phyloP scores from a whole-genome alignment of 1,140 invertebrate genomes.

The Cepaea nemoralis region DNA sequence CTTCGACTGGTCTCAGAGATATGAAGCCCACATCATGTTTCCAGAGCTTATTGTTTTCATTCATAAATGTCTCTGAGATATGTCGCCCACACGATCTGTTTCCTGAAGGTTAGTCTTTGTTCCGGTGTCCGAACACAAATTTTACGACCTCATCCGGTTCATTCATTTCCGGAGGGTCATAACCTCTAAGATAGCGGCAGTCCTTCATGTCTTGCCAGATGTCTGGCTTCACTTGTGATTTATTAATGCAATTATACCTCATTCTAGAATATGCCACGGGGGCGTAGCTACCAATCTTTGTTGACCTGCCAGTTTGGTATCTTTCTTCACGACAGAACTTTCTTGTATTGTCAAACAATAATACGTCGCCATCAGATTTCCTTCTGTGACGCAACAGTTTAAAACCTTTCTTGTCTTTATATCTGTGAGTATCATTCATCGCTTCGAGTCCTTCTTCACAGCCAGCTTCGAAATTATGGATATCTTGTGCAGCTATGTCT shows the following conservation, averaged over 20 bases:
- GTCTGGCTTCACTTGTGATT: neutral
- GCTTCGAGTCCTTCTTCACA: neutral
- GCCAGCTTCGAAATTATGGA: neutral
- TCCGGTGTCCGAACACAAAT: slow-evolving; percentile 40
- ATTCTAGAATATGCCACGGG: neutral
- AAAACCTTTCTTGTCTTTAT: neutral
- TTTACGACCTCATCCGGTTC: slow-evolving; percentile 33
- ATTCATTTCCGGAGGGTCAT: slow-evolving; percentile 41
- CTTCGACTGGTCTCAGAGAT: too few species aligned
- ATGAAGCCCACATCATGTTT: too few species aligned
- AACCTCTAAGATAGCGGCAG: slow-evolving; percentile 39
- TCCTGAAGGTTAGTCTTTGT: neutral
- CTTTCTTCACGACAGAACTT: neutral
- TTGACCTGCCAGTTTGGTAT: neutral
- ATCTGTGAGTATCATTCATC: neutral
- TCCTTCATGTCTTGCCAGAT: slow-evolving; percentile 7
- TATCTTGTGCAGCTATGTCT: neutral
- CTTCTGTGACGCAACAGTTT: neutral
- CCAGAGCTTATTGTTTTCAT: too few species aligned
- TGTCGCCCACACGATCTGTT: too few species aligned
- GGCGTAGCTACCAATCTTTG: neutral
- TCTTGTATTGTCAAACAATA: neutral
- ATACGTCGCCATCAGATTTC: slow-evolving; percentile 25
- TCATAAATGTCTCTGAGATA: too few species aligned
- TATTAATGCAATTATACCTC: neutral